Evolutionary conservation across 1,140 invertebrate genomes (phyloP), one percentile per base, ranked within the genome.

Genomic region (Gonioctena quinquepunctata): DNA sequence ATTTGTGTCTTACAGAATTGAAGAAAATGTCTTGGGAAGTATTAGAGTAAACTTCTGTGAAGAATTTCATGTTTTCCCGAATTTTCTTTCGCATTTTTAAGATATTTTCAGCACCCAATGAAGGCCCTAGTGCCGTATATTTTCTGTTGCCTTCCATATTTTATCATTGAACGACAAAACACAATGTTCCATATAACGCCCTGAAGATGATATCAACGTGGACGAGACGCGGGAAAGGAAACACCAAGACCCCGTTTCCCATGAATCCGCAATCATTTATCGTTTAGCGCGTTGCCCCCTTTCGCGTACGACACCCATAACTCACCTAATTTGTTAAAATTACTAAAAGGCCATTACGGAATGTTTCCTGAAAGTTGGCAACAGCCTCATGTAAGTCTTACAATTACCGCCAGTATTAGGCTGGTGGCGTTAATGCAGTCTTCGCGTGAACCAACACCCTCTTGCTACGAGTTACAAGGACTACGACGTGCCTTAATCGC

Each of bases 241-340:
- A 23, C 22, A 3, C 18, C 3, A 54, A 21, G 18, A 19, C 11
- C n/a, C 18, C 22, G 3, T 54, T 23, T 54, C 52, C 52, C 52
- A 8, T 2, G 52, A 54, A 54, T 21, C 52, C 11, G 52, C 1
- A 54, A 54, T 54, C 52, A 54, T 54, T 54, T 54, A 54, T 54
- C 52, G 52, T 23, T 54, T 54, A 54, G 19, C 52, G 18, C 13
- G 8, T 11, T n/a, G n/a, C 19, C 21, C 50, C 50, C 50, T 54
- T 18, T 54, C 52, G 19, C n/a, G 13, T n/a, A n/a, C n/a, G n/a
- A n/a, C n/a, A 7, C 18, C 22, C 1, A 23, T 54, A 54, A 54
- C 52, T 54, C 52, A 54, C n/a, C 52, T 54, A 54, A 54, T 54
- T 54, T 54, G 52, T 54, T 54, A 54, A 54, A 54, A 54, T 54